A percentile compares a stretch with the other conserved stretches of the same genome.
Conservation (phyloP, 2,888 invertebrate species). For the Trichogramma dendrolimi region DNA sequence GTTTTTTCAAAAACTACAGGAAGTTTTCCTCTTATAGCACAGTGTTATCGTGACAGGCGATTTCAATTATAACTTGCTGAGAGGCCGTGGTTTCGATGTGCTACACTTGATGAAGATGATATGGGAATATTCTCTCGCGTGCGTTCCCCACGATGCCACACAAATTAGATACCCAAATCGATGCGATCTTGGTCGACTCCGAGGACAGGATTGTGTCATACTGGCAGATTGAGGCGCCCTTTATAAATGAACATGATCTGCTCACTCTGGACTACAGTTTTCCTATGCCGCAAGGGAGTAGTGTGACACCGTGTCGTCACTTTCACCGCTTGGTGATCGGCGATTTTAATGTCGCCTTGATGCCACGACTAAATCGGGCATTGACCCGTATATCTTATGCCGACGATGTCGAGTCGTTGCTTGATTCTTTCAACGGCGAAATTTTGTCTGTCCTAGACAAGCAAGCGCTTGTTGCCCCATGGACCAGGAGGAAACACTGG, state of each 20-base stretch:
- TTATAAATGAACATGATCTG: conserved; percentile 1
- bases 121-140: background rate
- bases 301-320: no score
- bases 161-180: background rate
- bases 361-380: no score
- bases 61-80: background rate
- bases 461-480: no score
- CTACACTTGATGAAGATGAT: background rate
- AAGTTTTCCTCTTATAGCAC: background rate
- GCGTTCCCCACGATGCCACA: background rate
- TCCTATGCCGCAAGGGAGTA: no score
- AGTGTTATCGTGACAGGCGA: background rate
- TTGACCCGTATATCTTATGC: no score
- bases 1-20: background rate
- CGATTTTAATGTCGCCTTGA: no score
- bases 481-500: no score
- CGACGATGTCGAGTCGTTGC: no score
- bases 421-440: no score
- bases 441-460: no score
- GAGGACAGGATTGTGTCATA: background rate
- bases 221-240: background rate
- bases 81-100: background rate
- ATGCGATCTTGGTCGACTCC: background rate
- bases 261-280: background rate
- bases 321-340: no score